These are phyloP conservation scores for Oxygymnocypris stewartii DNA, from an alignment of 2,113 vertebrate genomes.

Conservation along the genomic window DNA sequence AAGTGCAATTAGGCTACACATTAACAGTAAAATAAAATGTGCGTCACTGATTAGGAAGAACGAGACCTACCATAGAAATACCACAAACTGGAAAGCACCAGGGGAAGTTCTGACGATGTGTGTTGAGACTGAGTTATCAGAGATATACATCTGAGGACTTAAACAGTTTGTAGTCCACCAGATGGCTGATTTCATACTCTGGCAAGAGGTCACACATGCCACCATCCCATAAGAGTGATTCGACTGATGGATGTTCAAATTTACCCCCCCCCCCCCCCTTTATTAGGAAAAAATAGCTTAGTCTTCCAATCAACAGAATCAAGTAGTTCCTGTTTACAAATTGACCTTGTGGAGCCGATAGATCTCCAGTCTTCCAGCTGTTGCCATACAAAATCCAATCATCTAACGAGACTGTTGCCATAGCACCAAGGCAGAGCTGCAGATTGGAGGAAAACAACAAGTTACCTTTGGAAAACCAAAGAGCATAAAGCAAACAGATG, in stretches of 20 bases:
- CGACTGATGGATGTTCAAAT: slow-evolving; percentile 16
- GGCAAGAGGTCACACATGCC: background rate
- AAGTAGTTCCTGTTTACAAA: slow-evolving; percentile 9
- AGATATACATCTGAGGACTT: background rate
- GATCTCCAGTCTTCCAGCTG: background rate
- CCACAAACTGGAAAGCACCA: slow-evolving; percentile 7
- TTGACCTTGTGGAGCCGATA: background rate
- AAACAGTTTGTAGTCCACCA: background rate
- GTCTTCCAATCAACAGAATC: background rate
- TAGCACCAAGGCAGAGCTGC: background rate
- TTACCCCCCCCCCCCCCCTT: background rate
- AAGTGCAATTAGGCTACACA: background rate
- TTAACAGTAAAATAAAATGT: background rate
- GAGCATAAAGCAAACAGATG: background rate
- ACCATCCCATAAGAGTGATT: background rate
- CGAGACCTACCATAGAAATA: background rate
- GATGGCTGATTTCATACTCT: background rate
- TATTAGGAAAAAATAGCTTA: background rate
- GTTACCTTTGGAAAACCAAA: background rate
- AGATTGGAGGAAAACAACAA: background rate
- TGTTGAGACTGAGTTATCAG: background rate
- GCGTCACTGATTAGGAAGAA: background rate
- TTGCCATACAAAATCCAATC: slow-evolving; percentile 5
- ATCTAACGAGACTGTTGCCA: background rate
- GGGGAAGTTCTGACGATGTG: background rate